phyloP scores from a whole-genome alignment of 2,113 vertebrate genomes.

The Passer montanus region DNA sequence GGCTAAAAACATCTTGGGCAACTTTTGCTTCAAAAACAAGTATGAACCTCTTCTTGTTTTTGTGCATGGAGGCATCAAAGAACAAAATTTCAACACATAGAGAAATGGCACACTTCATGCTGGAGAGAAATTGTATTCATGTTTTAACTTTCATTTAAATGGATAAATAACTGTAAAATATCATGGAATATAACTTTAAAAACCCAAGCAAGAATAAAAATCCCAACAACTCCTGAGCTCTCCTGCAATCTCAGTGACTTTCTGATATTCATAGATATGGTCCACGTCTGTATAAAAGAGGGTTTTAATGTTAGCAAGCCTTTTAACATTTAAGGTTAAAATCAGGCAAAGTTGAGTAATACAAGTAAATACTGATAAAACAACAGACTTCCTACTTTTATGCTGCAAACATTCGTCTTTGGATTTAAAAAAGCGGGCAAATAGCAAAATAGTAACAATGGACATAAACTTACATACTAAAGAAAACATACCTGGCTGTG shows the following conservation, averaged over 20 bases:
- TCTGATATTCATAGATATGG: neutral
- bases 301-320: neutral
- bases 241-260: neutral
- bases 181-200: neutral
- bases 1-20: conserved; percentile 21
- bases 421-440: neutral
- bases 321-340: neutral
- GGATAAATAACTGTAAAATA: neutral
- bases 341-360: neutral
- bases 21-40: conserved; percentile 15
- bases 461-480: neutral
- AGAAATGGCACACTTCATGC: neutral
- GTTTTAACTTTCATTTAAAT: neutral
- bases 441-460: neutral
- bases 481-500: conserved; percentile 81
- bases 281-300: neutral
- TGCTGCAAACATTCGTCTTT: neutral
- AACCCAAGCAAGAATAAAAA: neutral
- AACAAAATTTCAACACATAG: neutral
- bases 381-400: neutral
- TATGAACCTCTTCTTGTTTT: neutral
- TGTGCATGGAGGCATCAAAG: neutral
- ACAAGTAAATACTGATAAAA: neutral
- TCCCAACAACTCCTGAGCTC: fast-evolving
- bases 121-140: neutral